These are phyloP conservation scores for Choloepus hoffmanni DNA, from an alignment of 2,113 vertebrate species.

Conservation along the genomic window DNA sequence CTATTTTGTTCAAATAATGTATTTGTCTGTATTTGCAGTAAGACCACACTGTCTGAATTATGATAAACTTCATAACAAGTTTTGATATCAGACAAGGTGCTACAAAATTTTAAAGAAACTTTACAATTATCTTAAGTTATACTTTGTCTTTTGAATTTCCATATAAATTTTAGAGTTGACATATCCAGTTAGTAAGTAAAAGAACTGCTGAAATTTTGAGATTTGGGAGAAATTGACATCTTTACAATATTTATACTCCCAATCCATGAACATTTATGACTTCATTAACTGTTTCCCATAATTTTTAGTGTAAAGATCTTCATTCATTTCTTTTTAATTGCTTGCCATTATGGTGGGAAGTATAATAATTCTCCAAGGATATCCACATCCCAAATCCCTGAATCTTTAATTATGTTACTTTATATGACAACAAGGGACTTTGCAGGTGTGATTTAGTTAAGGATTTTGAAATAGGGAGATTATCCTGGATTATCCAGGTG, in stretches of 20 bases:
- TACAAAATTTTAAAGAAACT: not conserved
- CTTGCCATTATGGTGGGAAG: not conserved
- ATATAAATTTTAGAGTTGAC: not conserved
- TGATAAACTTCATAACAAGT: not conserved
- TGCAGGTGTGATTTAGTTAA: not conserved
- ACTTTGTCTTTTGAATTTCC: not conserved
- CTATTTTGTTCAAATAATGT: not conserved
- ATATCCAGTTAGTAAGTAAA: not conserved
- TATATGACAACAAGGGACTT: no score
- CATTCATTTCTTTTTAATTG: not conserved
- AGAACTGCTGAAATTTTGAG: not conserved
- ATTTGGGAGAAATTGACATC: not conserved
- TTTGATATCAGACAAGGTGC: not conserved
- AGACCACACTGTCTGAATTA: not conserved
- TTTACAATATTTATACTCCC: not conserved
- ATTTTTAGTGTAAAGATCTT: not conserved
- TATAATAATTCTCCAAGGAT: not conserved
- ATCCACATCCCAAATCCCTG: no score
- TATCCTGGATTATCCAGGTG: not conserved
- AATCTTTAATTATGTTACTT: no score
- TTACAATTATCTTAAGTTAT: not conserved
- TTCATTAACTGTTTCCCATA: not conserved
- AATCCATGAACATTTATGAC: not conserved
- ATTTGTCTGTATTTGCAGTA: not conserved
- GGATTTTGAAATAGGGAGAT: not conserved